A percentile compares a stretch with the other conserved stretches of the same genome.
Conservation (phyloP, 2,888 invertebrate genomes). For the Sinotaia quadrata region DNA sequence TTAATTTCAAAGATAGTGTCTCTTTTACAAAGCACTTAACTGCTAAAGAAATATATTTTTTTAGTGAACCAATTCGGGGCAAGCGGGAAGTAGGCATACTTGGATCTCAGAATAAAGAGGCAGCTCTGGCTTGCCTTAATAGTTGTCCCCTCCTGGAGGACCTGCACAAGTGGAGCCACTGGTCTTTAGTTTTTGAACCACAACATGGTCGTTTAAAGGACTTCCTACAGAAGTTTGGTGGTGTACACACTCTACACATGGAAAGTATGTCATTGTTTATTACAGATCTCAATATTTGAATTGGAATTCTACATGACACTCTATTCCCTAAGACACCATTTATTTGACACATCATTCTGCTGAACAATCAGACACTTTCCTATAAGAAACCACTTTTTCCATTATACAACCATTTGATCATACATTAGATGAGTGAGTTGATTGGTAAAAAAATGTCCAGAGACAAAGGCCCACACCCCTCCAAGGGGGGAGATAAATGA, state of each 20-base stretch:
- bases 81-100: constrained; percentile 55
- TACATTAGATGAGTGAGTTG: too few species aligned
- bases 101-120: constrained; percentile 62
- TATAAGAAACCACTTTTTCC: too few species aligned
- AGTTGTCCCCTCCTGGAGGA: constrained; percentile 68
- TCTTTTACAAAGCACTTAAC: not conserved
- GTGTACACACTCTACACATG: constrained; percentile 46
- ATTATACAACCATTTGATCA: too few species aligned
- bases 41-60: not conserved
- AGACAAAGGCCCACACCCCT: too few species aligned
- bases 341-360: too few species aligned
- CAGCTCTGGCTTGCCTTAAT: constrained; percentile 65
- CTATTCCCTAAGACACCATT: too few species aligned
- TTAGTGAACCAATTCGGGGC: constrained; percentile 29
- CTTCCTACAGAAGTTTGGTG: constrained; percentile 68
- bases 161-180: constrained; percentile 65
- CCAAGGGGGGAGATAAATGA: too few species aligned
- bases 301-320: not conserved
- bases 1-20: too few species aligned
- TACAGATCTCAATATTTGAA: not conserved
- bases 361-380: too few species aligned
- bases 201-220: constrained; percentile 65
- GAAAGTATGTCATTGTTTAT: constrained; percentile 46
- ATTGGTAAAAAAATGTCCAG: too few species aligned
- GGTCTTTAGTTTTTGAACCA: constrained; percentile 68